Percentiles rank a stretch among this genome's conserved stretches.
Evolutionary conservation across 1,140 invertebrate species (phyloP).

Genomic region (Heliothis virescens): DNA sequence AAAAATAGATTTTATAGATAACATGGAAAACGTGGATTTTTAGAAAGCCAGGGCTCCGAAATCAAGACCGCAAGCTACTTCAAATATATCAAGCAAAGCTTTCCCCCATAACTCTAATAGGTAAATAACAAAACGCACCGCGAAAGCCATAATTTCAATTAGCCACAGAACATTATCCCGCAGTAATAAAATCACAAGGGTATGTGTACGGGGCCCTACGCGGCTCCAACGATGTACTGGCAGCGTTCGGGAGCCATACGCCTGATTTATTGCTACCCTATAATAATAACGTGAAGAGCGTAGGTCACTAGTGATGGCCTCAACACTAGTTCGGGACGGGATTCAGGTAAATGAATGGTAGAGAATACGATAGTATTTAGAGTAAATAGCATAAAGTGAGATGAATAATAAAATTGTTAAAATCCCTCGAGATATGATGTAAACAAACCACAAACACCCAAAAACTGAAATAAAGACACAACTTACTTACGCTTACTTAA

Average conservation of each 20-base stretch:
- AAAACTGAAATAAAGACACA: slow-evolving; percentile 9
- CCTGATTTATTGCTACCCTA: slow-evolving; percentile 29
- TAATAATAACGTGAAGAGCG: slow-evolving; percentile 13
- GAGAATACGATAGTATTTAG: neutral
- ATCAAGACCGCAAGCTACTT: neutral
- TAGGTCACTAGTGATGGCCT: slow-evolving; percentile 30
- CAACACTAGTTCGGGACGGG: neutral
- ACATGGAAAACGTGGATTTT: no score
- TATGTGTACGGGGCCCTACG: neutral
- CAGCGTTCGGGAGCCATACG: slow-evolving; percentile 20
- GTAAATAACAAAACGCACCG: slow-evolving; percentile 9
- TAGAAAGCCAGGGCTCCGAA: no score
- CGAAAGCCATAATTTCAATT: slow-evolving; percentile 5
- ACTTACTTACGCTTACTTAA: slow-evolving; percentile 33
- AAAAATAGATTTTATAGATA: no score
- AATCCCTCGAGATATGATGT: neutral
- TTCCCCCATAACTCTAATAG: neutral
- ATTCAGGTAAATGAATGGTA: neutral
- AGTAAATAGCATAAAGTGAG: no score
- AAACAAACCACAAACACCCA: slow-evolving; percentile 7
- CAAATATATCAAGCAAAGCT: neutral
- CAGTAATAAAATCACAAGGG: slow-evolving; percentile 20
- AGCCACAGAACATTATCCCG: slow-evolving; percentile 8
- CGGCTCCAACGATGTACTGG: neutral
- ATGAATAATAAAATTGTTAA: no score